These are phyloP conservation scores for Stenodera caucasica DNA, from an alignment of 2,888 invertebrate genomes.

Conservation along the genomic window DNA sequence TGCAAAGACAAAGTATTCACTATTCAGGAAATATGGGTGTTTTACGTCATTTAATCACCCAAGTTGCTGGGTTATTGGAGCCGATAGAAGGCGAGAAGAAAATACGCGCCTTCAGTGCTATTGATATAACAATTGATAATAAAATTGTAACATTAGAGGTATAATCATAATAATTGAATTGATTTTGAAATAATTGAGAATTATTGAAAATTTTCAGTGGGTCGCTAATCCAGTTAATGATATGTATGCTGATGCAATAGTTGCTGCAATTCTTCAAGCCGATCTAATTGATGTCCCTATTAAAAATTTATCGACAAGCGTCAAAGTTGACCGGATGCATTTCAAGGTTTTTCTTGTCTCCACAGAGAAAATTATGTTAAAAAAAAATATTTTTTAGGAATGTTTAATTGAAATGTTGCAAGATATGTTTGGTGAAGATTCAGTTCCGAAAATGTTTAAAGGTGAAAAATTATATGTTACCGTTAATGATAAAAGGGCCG, in stretches of 20 bases:
- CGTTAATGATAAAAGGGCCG: slow-evolving; percentile 82
- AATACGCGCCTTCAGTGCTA: slow-evolving; percentile 78
- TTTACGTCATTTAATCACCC: slow-evolving; percentile 74
- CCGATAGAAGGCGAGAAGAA: slow-evolving; percentile 70
- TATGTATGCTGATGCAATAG: slow-evolving; percentile 96
- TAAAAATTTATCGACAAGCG: slow-evolving; percentile 63
- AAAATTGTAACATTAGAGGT: slow-evolving; percentile 85
- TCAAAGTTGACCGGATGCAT: slow-evolving; percentile 86
- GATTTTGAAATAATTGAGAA: too few relatives aligned
- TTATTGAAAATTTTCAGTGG: slow-evolving; percentile 84
- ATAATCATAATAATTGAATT: too few relatives aligned
- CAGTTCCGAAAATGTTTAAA: slow-evolving; percentile 91
- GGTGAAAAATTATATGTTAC: slow-evolving; percentile 84
- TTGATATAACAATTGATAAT: slow-evolving; percentile 80
- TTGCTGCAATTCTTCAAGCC: slow-evolving; percentile 85
- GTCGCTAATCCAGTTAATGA: slow-evolving; percentile 92
- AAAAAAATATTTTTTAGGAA: slow-evolving; percentile 60
- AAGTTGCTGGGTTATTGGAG: slow-evolving; percentile 76
- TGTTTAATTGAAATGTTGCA: slow-evolving; percentile 86
- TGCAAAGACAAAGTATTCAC: slow-evolving; percentile 88
- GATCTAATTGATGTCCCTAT: slow-evolving; percentile 68
- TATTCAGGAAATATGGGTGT: slow-evolving; percentile 76
- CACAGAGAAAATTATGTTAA: slow-evolving; percentile 11
- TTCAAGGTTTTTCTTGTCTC: slow-evolving; percentile 66
- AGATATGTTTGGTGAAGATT: slow-evolving; percentile 95